These are phyloP conservation scores for Lycodopsis pacificus DNA, from an alignment of 2,797 vertebrate genomes.

Conservation along the genomic window DNA sequence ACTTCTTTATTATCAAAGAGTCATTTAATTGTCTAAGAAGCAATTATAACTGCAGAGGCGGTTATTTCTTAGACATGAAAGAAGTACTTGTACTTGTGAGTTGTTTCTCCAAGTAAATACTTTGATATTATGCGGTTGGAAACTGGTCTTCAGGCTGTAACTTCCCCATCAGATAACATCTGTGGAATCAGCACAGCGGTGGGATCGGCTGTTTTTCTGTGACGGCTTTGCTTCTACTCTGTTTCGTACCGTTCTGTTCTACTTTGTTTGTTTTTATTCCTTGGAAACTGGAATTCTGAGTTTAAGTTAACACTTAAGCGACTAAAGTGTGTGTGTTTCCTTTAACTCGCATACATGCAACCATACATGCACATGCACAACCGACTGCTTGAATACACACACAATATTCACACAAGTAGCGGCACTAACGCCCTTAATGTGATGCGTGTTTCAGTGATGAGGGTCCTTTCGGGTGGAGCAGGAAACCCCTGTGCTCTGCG, in stretches of 20 bases:
- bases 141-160: background rate
- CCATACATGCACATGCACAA: background rate
- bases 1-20: background rate
- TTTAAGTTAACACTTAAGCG: background rate
- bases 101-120: background rate
- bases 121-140: background rate
- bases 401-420: background rate
- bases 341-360: background rate
- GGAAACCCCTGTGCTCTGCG: slow-evolving; percentile 66
- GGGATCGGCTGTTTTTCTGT: background rate
- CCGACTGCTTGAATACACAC: background rate
- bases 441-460: slow-evolving; percentile 35
- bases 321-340: slow-evolving; percentile 23
- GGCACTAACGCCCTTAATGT: slow-evolving; percentile 20
- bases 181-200: no score
- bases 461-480: slow-evolving; percentile 61
- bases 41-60: no score
- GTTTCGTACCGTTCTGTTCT: background rate
- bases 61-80: background rate
- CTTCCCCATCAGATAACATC: background rate
- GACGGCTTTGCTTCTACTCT: background rate
- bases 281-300: slow-evolving; percentile 30
- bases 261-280: background rate
- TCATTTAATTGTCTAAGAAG: background rate
- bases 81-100: background rate